A percentile compares a stretch with the other conserved stretches of the same genome.
phyloP scores from a whole-genome alignment of 2,797 vertebrate genomes.

The Poeciliopsis turneri region DNA sequence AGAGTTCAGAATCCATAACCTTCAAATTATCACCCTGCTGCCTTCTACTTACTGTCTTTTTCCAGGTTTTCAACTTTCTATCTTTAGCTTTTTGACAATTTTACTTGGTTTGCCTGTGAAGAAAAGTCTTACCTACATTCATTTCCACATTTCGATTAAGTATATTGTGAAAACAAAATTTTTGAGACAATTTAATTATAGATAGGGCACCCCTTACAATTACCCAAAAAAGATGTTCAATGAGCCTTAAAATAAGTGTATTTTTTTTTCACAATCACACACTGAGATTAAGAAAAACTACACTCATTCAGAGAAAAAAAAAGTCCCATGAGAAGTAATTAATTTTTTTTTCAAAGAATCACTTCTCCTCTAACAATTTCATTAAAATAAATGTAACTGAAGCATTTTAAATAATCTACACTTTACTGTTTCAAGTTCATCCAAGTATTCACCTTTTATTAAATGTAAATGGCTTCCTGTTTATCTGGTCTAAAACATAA shows the following conservation, averaged over 20 bases:
- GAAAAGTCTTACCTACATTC: neutral
- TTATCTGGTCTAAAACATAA: neutral
- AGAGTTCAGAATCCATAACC: constrained; percentile 62
- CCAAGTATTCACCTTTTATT: neutral
- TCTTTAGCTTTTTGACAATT: neutral
- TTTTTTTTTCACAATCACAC: neutral
- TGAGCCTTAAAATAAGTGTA: neutral
- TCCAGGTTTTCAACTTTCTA: neutral
- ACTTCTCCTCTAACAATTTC: neutral
- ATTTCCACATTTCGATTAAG: neutral
- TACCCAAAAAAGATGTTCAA: neutral
- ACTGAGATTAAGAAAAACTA: neutral
- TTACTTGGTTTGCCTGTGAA: neutral
- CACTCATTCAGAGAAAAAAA: neutral
- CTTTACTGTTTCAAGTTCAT: neutral
- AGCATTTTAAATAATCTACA: neutral
- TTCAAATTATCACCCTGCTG: constrained; percentile 65
- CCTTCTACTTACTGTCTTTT: neutral
- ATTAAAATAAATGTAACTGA: neutral
- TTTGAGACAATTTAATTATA: neutral
- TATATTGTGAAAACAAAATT: neutral
- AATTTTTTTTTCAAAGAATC: neutral
- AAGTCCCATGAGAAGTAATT: neutral
- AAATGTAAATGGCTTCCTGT: neutral
- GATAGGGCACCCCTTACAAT: neutral